phyloP scores from a whole-genome alignment of 1,140 invertebrate genomes.

The Scaptomyza pallida region DNA sequence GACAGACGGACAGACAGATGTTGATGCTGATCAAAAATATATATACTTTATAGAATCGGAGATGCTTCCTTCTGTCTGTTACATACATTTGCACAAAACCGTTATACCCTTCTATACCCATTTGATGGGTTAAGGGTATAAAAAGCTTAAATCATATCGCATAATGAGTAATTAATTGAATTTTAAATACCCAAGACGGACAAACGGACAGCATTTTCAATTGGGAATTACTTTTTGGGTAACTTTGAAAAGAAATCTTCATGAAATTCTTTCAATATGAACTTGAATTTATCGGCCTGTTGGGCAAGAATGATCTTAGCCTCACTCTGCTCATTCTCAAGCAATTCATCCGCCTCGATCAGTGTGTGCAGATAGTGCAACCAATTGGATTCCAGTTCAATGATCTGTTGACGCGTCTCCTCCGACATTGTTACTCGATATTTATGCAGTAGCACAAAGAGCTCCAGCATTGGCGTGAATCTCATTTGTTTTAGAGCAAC shows the following conservation, averaged over 20 bases:
- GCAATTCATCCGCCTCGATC: slow-evolving; percentile 71
- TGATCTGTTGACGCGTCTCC: slow-evolving; percentile 50
- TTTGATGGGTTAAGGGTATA: too few species aligned
- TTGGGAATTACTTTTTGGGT: slow-evolving; percentile 45
- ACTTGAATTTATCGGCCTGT: slow-evolving; percentile 66
- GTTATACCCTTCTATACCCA: too few species aligned
- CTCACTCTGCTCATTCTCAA: slow-evolving; percentile 61
- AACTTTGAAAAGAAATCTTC: slow-evolving; percentile 72
- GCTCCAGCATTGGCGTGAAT: slow-evolving; percentile 64
- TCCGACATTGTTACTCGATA: slow-evolving; percentile 64
- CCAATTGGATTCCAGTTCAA: slow-evolving; percentile 61
- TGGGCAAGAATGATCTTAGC: slow-evolving; percentile 50
- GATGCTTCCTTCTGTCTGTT: too few species aligned
- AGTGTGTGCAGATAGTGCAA: slow-evolving; percentile 69
- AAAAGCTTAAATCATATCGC: too few species aligned
- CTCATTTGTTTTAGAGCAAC: slow-evolving; percentile 54
- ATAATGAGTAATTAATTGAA: neutral
- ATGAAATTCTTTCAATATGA: slow-evolving; percentile 68
- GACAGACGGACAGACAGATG: too few species aligned
- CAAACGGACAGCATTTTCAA: neutral
- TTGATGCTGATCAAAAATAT: too few species aligned
- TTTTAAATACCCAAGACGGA: neutral
- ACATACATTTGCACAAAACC: too few species aligned
- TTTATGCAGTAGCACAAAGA: slow-evolving; percentile 75
- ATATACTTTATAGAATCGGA: too few species aligned